Evolutionary conservation across 2,888 invertebrate species (phyloP), one percentile per base, ranked within the genome.

Genomic region (Sycophila texana): DNA sequence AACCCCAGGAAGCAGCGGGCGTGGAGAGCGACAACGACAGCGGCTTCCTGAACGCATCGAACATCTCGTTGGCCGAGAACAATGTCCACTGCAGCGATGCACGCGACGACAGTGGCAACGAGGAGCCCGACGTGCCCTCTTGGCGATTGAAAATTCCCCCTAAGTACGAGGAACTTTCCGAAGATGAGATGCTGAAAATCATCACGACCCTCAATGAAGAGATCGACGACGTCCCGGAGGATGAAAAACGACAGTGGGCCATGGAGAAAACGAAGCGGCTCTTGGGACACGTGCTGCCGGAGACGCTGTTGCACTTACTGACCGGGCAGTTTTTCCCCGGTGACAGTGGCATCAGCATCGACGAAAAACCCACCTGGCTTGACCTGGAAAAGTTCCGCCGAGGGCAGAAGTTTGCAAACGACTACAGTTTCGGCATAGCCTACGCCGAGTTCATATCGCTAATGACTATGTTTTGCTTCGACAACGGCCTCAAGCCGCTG

Each of bases 381-480:
- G 91, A 92, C 82, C 83, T 86, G 73, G 89, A 90, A 0, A 91
- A 91, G 70, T 91, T 92, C 80, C 83, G 86, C 30, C 86, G 90
- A 12, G 92, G 92, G 1, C 91, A 91, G 81, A 83, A 87, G 26
- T 92, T 92, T 82, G 92, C 91, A 12, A 82, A 82, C 53, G 87
- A 91, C 22, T 84, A 92, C 83, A 81, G 89, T 12, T 86, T 88
- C 60, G 89, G 88, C 0, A 81, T 91, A 2, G 82, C 84, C 12
- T 86, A 88, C 53, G 86, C 90, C 0, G 88, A 92, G 84, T 79
- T 91, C 68, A 76, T 90, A 5, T 90, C 91, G 0, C 85, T 92
- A 16, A 85, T 91, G 7, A 80, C 86, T 51, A 85, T 92, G 1
- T 90, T 92, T 77, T 88, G 90, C 14, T 88, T 91, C 16, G 84